Percentiles rank a stretch among this genome's conserved stretches.
Evolutionary conservation across 2,888 invertebrate species (phyloP).

Genomic region (Drosophila robusta): DNA sequence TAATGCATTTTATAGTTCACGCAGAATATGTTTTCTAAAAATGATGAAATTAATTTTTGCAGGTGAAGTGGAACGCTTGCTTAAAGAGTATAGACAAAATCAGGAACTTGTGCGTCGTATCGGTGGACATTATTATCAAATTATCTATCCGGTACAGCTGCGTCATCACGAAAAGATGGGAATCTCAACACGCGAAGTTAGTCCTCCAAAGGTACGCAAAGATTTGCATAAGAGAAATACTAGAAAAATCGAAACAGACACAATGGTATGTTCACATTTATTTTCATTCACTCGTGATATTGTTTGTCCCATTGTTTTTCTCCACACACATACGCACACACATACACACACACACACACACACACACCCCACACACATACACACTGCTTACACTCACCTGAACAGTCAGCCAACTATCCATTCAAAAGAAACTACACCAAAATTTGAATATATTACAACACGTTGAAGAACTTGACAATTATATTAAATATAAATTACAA

Average conservation of each 20-base stretch:
- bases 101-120: constrained; percentile 96
- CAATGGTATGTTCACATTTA: constrained; percentile 86
- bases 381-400: background rate
- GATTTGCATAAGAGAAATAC: constrained; percentile 84
- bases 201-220: constrained; percentile 92
- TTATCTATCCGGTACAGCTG: constrained; percentile 97
- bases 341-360: background rate
- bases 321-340: background rate
- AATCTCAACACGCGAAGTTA: constrained; percentile 96
- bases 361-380: too few species aligned
- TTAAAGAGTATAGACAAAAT: constrained; percentile 96
- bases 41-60: constrained; percentile 58
- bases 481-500: background rate
- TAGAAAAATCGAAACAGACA: constrained; percentile 84
- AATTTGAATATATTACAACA: background rate
- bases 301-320: constrained; percentile 36
- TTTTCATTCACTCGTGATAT: constrained; percentile 43
- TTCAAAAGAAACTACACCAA: background rate
- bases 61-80: constrained; percentile 96
- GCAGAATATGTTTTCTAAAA: background rate
- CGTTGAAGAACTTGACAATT: background rate
- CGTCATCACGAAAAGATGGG: constrained; percentile 98
- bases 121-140: constrained; percentile 96
- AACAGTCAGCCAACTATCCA: constrained; percentile 6
- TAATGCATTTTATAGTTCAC: background rate